These are phyloP conservation scores for Scomber colias DNA, from an alignment of 2,113 vertebrate genomes.

Conservation along the genomic window DNA sequence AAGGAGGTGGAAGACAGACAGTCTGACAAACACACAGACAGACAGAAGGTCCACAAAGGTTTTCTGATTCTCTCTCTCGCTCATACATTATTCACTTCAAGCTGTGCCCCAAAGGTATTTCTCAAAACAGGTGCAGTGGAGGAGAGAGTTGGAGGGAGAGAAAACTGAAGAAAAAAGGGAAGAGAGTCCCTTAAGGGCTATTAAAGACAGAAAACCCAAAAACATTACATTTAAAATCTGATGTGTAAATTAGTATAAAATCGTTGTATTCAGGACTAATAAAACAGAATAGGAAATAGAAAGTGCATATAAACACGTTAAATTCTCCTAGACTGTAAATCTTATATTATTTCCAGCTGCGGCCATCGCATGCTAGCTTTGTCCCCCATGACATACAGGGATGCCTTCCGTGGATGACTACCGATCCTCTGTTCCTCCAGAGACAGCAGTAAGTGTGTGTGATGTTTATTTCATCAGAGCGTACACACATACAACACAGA, in stretches of 20 bases:
- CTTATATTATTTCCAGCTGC: constrained; percentile 14
- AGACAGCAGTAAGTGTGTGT: constrained; percentile 49
- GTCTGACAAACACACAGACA: constrained; percentile 42
- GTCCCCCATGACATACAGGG: constrained; percentile 60
- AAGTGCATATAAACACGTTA: background rate
- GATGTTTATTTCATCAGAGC: constrained; percentile 79
- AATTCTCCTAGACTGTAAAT: constrained; percentile 17
- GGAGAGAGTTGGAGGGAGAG: constrained; percentile 62
- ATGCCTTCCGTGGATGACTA: constrained; percentile 52
- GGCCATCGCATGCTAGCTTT: constrained; percentile 59
- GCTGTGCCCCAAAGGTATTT: constrained; percentile 81
- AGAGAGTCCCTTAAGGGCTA: constrained; percentile 59
- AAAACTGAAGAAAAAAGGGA: constrained; percentile 50
- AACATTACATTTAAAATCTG: too few species aligned
- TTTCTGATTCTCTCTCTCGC: constrained; percentile 76
- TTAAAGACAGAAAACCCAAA: constrained; percentile 32
- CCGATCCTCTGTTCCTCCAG: constrained; percentile 43
- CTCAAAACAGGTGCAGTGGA: constrained; percentile 78
- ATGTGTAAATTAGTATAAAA: constrained; percentile 52
- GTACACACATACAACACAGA: constrained; percentile 44
- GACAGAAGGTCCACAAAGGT: constrained; percentile 76
- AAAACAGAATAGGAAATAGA: background rate
- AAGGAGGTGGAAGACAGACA: constrained; percentile 52
- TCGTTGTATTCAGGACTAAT: background rate
- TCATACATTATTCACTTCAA: constrained; percentile 85